Conservation (phyloP, 2,113 vertebrate genomes). For the Malurus elegans region DNA sequence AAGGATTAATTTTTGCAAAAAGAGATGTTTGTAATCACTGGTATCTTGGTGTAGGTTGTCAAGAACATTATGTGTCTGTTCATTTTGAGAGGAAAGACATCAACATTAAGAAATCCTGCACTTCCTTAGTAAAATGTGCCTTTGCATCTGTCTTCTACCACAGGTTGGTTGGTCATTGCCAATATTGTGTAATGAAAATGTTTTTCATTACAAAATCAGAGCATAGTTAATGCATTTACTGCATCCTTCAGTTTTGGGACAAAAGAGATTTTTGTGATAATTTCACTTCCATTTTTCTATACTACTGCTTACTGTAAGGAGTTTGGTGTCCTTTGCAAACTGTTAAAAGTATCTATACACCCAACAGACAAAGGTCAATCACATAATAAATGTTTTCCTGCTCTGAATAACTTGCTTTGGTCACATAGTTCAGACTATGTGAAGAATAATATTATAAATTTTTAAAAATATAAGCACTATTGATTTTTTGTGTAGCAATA, state of each 20-base stretch:
- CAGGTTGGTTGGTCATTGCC: not conserved
- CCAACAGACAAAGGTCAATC: not conserved
- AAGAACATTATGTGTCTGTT: not conserved
- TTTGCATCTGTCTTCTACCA: not conserved
- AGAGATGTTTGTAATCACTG: not conserved
- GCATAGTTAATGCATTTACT: not conserved
- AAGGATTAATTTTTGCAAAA: not conserved
- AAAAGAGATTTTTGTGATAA: not conserved
- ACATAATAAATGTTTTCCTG: not conserved
- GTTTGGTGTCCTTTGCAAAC: not conserved
- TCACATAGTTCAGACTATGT: not conserved
- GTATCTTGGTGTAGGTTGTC: not conserved
- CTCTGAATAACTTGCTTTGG: not conserved
- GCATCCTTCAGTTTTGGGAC: not conserved
- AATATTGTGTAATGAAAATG: not conserved
- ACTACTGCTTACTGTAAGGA: not conserved
- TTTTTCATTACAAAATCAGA: not conserved
- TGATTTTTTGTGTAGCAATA: not conserved
- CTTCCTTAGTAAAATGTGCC: not conserved
- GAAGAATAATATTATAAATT: not conserved
- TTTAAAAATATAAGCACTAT: not conserved
- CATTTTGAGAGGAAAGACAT: not conserved
- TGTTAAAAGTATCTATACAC: not conserved
- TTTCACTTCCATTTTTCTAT: not conserved
- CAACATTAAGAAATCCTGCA: not conserved